Conservation (phyloP, 2,113 vertebrate species). For the Oenanthe oenanthe region DNA sequence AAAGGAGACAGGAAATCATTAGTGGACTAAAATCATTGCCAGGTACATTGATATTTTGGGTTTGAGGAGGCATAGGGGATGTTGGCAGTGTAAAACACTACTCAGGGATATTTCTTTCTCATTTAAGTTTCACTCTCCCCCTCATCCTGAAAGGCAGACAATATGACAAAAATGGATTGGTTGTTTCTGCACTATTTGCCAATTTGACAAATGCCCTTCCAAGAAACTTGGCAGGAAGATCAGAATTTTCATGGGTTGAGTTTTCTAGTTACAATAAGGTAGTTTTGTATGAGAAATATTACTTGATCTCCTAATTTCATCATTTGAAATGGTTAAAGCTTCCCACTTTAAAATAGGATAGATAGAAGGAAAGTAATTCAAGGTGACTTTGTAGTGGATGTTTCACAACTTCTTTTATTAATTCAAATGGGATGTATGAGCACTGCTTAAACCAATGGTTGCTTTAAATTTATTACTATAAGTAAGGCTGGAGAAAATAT, state of each 20-base stretch:
- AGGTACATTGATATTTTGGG: conserved; percentile 73
- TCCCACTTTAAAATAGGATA: background rate
- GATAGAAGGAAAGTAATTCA: background rate
- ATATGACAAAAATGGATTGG: background rate
- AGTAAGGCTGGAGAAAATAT: background rate
- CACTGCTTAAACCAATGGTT: background rate
- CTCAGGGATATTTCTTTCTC: background rate
- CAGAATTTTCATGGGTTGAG: background rate
- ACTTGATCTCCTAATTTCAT: background rate
- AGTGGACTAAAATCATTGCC: conserved; percentile 82
- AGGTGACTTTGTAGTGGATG: background rate
- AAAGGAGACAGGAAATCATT: conserved; percentile 90
- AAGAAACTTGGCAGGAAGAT: background rate
- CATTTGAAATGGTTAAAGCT: background rate
- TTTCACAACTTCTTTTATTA: background rate
- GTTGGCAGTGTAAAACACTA: background rate
- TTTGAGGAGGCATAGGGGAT: background rate
- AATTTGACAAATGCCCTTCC: background rate
- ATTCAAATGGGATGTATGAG: background rate
- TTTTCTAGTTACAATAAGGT: background rate
- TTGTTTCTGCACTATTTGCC: background rate
- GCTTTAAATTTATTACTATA: background rate
- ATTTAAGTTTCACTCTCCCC: background rate
- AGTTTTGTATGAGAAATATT: background rate
- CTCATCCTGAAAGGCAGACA: background rate